phyloP scores from a whole-genome alignment of 2,888 invertebrate genomes.

The Rhingia campestris region DNA sequence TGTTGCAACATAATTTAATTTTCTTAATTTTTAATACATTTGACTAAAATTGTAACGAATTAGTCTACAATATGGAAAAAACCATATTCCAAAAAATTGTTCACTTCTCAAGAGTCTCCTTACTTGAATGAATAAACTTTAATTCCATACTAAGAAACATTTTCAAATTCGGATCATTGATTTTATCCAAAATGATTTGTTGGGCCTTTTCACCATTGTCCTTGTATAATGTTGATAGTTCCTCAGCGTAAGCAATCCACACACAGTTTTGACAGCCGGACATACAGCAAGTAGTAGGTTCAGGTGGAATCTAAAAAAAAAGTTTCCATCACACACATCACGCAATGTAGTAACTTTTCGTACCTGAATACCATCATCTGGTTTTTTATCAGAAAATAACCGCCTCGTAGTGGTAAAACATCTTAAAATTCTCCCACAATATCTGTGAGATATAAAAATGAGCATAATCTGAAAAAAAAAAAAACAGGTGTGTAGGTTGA shows the following conservation, averaged over 20 bases:
- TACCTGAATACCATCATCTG: conserved; percentile 46
- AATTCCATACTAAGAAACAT: conserved; percentile 92
- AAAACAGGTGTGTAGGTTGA: conserved; percentile 47
- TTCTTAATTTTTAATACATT: neutral
- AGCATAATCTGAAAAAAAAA: conserved; percentile 61
- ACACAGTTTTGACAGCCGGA: conserved; percentile 97
- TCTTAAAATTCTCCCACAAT: conserved; percentile 38
- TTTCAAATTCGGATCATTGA: conserved; percentile 91
- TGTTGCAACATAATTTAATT: neutral
- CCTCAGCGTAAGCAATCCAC: conserved; percentile 94
- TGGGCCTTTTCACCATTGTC: conserved; percentile 88
- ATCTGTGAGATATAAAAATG: conserved; percentile 40
- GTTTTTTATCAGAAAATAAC: conserved; percentile 30
- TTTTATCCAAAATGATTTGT: conserved; percentile 88
- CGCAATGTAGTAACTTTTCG: neutral
- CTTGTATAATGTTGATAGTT: conserved; percentile 86
- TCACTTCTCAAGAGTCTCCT: neutral
- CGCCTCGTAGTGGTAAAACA: conserved; percentile 28
- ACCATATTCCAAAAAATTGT: neutral
- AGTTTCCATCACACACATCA: neutral
- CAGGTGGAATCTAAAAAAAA: conserved; percentile 80
- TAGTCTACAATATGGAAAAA: neutral
- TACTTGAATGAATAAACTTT: conserved; percentile 79
- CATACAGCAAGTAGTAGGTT: conserved; percentile 94
- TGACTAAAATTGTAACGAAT: no score